A percentile compares a stretch with the other conserved stretches of the same genome.
phyloP scores from a whole-genome alignment of 2,113 vertebrate genomes.

The Syrmaticus mikado region DNA sequence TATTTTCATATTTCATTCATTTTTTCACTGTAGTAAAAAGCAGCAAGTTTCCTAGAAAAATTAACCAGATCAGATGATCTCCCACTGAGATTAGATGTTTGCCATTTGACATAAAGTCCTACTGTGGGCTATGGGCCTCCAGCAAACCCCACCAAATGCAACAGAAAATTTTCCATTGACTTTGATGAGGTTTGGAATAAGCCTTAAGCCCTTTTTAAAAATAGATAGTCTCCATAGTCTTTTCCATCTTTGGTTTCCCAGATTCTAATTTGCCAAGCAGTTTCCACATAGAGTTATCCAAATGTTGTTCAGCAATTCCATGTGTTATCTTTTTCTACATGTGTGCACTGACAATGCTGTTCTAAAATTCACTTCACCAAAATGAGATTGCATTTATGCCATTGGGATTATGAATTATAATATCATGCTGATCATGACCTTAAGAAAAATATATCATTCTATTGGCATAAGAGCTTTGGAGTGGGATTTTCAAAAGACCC shows the following conservation, averaged over 20 bases:
- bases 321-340: constrained; percentile 61
- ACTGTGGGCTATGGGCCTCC: background rate
- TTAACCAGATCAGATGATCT: background rate
- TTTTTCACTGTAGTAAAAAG: background rate
- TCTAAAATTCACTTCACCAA: background rate
- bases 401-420: background rate
- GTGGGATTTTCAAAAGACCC: background rate
- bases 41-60: background rate
- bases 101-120: background rate
- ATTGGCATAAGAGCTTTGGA: background rate
- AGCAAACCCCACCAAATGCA: constrained; percentile 20
- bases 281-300: background rate
- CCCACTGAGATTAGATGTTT: background rate
- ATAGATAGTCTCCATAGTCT: background rate
- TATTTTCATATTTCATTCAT: background rate
- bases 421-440: background rate
- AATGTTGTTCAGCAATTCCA: constrained; percentile 20
- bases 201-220: background rate
- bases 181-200: background rate
- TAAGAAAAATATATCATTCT: background rate
- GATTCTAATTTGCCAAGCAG: background rate
- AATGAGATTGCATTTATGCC: background rate
- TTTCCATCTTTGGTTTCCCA: background rate
- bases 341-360: constrained; percentile 19
- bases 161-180: background rate